Percentiles rank a stretch among this genome's conserved stretches.
These are phyloP conservation scores for Clarias batrachus DNA, from an alignment of 2,113 vertebrate species.

Conservation along the genomic window DNA sequence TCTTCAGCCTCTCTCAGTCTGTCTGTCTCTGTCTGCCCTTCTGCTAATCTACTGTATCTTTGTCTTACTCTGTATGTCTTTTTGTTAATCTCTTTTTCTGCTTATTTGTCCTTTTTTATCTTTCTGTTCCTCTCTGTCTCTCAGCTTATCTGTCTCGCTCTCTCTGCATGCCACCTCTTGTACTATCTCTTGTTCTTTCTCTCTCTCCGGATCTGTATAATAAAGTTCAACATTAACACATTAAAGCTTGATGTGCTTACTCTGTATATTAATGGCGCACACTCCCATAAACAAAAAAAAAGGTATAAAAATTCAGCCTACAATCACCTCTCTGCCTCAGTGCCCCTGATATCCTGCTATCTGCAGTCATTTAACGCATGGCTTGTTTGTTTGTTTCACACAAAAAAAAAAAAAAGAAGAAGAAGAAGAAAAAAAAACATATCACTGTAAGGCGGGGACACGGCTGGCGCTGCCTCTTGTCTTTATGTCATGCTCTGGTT, in stretches of 20 bases:
- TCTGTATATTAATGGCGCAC: background rate
- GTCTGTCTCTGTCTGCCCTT: background rate
- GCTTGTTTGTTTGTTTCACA: conserved; percentile 47
- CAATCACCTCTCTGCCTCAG: conserved; percentile 12
- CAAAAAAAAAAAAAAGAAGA: conserved; percentile 1
- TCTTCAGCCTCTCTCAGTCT: background rate
- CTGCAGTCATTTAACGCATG: conserved; percentile 52
- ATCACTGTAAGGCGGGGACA: conserved; percentile 23
- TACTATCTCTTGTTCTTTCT: background rate
- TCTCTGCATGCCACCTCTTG: background rate
- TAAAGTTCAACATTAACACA: background rate
- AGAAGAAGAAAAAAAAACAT: background rate
- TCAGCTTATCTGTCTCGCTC: background rate
- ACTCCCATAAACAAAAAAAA: background rate
- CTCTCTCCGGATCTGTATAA: background rate
- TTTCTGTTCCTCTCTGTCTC: background rate
- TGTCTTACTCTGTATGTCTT: no score
- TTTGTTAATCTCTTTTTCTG: background rate
- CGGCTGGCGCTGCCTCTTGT: conserved; percentile 5
- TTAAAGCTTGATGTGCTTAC: conserved; percentile 14
- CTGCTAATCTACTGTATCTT: background rate
- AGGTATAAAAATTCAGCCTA: conserved; percentile 11
- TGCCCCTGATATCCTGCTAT: conserved; percentile 19
- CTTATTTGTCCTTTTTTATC: background rate
- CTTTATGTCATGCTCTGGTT: conserved; percentile 9